Conservation (phyloP, 2,113 vertebrate species). For the Herpetotheres cachinnans region DNA sequence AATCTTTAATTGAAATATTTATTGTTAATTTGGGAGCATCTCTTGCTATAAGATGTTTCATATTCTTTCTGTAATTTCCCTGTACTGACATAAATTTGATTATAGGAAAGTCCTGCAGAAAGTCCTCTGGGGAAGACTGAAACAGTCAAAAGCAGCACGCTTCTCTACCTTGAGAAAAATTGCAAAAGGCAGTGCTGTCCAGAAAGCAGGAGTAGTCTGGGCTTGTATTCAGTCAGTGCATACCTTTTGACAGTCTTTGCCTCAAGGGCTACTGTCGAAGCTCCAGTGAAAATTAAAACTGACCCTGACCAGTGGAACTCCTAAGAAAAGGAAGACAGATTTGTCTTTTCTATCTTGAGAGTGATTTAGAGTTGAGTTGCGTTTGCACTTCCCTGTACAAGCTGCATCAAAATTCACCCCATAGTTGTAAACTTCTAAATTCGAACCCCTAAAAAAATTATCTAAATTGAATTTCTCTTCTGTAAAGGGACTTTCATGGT, state of each 20-base stretch:
- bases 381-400: neutral
- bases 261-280: neutral
- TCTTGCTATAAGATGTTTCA: neutral
- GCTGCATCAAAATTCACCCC: neutral
- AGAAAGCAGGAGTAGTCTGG: neutral
- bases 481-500: neutral
- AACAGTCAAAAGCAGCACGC: constrained; percentile 9
- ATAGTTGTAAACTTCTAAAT: accelerated
- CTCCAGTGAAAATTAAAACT: constrained; percentile 12
- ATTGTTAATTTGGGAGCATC: constrained; percentile 16
- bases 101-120: neutral
- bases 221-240: neutral
- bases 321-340: neutral
- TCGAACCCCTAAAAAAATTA: neutral
- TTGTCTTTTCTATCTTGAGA: neutral
- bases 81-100: neutral
- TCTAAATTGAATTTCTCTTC: neutral
- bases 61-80: neutral
- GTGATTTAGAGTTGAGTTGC: neutral
- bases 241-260: constrained; percentile 29
- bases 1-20: constrained; percentile 40
- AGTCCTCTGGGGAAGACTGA: constrained; percentile 1
- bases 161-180: neutral
- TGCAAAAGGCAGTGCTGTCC: neutral
- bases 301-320: neutral